phyloP scores from a whole-genome alignment of 2,888 invertebrate genomes.

The Tuta absoluta region DNA sequence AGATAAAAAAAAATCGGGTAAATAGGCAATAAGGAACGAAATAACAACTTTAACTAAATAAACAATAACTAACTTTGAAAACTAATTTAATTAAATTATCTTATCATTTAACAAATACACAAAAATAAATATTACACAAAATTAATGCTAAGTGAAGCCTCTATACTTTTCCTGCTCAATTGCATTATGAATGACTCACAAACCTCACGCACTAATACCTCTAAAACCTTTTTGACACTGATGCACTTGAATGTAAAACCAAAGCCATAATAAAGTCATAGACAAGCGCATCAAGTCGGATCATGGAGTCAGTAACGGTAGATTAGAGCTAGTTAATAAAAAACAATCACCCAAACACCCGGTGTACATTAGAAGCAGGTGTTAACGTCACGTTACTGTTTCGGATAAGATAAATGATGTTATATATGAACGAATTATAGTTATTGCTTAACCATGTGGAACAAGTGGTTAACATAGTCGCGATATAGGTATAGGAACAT shows the following conservation, averaged over 20 bases:
- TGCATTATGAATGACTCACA: neutral
- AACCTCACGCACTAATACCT: neutral
- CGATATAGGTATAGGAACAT: no score
- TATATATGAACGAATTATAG: constrained; percentile 27
- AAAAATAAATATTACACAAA: no score
- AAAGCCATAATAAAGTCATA: constrained; percentile 15
- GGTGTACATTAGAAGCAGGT: constrained; percentile 35
- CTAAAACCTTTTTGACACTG: neutral
- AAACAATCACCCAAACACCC: constrained; percentile 34
- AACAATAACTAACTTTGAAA: no score
- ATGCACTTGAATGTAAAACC: constrained; percentile 11
- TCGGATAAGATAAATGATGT: constrained; percentile 32
- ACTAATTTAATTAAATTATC: no score
- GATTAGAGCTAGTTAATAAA: constrained; percentile 35
- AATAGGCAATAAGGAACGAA: no score
- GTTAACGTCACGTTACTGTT: constrained; percentile 33
- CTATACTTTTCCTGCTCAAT: neutral
- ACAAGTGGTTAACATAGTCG: constrained; percentile 2
- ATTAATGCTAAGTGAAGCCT: neutral
- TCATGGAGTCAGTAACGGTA: constrained; percentile 16
- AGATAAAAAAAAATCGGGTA: no score
- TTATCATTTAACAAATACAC: no score
- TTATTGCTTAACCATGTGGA: constrained; percentile 27
- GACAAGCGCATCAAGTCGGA: constrained; percentile 13
- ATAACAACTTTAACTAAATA: no score